A percentile compares a stretch with the other conserved stretches of the same genome.
These are phyloP conservation scores for Shargacucullia verbasci DNA, from an alignment of 2,888 invertebrate genomes.

Conservation along the genomic window DNA sequence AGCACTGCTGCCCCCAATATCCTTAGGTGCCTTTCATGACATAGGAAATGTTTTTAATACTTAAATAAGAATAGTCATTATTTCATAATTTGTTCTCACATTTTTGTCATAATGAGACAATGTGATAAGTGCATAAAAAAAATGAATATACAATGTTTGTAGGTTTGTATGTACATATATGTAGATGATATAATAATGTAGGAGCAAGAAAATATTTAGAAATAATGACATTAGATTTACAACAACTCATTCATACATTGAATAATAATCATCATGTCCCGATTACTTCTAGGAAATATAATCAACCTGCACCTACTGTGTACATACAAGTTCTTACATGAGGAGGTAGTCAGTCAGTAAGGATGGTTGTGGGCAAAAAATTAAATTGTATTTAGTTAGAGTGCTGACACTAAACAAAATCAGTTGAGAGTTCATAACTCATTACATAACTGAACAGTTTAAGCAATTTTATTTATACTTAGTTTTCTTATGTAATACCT, in stretches of 20 bases:
- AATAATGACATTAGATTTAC: not conserved
- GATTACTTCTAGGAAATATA: not conserved
- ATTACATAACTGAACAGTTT: conserved; percentile 34
- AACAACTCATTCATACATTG: too few relatives aligned
- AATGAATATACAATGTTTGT: conserved; percentile 5
- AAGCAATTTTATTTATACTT: conserved; percentile 40
- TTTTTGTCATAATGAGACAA: conserved; percentile 36
- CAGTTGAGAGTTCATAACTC: conserved; percentile 29
- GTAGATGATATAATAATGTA: too few relatives aligned
- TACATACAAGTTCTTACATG: too few relatives aligned
- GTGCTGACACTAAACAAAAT: conserved; percentile 7
- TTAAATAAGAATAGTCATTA: not conserved
- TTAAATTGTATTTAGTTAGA: not conserved
- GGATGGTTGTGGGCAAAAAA: too few relatives aligned
- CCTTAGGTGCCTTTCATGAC: too few relatives aligned
- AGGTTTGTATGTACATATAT: not conserved
- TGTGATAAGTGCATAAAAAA: conserved; percentile 19
- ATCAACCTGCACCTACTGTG: too few relatives aligned
- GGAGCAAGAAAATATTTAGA: not conserved
- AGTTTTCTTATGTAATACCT: conserved; percentile 35
- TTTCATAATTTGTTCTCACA: conserved; percentile 40
- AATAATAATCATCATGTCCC: too few relatives aligned
- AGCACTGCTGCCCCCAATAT: too few relatives aligned
- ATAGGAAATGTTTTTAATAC: too few relatives aligned
- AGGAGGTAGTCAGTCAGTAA: too few relatives aligned